Conservation (phyloP, 1,140 invertebrate species). For the Leptinotarsa defecta region DNA sequence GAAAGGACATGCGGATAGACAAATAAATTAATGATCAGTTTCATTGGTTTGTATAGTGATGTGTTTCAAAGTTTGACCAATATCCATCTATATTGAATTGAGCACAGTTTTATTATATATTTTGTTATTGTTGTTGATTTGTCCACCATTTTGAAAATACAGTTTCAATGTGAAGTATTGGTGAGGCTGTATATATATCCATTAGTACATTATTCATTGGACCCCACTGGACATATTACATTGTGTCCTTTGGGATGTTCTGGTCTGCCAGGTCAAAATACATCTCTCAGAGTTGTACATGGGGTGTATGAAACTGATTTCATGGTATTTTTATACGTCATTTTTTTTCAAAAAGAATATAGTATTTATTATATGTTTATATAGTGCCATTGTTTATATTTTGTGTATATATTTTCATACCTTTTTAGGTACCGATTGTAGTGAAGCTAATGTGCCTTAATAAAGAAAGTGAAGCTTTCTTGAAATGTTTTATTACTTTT, state of each 20-base stretch:
- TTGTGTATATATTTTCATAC: constrained; percentile 33
- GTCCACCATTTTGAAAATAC: constrained; percentile 20
- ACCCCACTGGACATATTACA: no score
- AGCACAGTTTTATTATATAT: not conserved
- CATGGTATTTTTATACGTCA: constrained; percentile 29
- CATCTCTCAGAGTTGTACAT: no score
- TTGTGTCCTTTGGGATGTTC: no score
- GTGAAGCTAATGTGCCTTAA: constrained; percentile 31
- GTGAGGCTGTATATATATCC: no score
- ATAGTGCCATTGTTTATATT: constrained; percentile 37
- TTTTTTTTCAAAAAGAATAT: constrained; percentile 21
- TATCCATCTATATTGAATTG: no score
- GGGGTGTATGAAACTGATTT: constrained; percentile 22
- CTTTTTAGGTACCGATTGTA: constrained; percentile 28
- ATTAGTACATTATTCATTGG: no score
- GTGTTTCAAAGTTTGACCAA: no score
- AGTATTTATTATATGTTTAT: constrained; percentile 17
- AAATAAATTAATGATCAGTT: no score
- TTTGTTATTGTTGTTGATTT: constrained; percentile 28
- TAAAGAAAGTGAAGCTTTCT: constrained; percentile 19
- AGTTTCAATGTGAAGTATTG: not conserved
- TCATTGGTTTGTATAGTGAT: no score
- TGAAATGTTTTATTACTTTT: not conserved
- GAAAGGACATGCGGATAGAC: no score
- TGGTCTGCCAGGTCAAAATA: no score